These are phyloP conservation scores for Pipra filicauda DNA, from an alignment of 2,113 vertebrate species.

Conservation along the genomic window DNA sequence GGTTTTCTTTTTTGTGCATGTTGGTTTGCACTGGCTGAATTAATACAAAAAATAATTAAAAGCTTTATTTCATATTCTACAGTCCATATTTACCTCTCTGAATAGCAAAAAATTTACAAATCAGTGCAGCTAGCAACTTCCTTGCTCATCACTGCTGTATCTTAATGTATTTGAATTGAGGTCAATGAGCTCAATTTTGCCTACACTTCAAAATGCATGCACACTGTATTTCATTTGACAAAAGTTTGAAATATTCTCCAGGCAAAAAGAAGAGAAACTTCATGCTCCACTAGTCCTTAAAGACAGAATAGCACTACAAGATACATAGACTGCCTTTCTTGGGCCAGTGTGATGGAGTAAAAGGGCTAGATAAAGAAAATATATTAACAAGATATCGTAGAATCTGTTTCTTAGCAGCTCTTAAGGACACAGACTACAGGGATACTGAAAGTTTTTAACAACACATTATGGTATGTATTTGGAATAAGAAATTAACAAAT, in stretches of 20 bases:
- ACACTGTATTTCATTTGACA: background rate
- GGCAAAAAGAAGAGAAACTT: background rate
- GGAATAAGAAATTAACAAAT: background rate
- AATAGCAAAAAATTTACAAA: background rate
- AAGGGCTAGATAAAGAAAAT: background rate
- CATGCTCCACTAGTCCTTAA: background rate
- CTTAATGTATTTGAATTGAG: background rate
- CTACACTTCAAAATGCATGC: background rate
- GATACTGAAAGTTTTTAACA: background rate
- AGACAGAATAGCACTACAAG: background rate
- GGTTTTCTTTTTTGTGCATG: background rate
- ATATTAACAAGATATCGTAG: background rate
- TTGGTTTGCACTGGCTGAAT: background rate
- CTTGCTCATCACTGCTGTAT: background rate
- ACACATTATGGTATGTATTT: background rate
- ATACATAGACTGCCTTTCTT: background rate
- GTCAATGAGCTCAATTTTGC: background rate
- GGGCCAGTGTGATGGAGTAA: accelerated
- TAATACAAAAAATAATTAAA: background rate
- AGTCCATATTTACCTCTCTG: background rate
- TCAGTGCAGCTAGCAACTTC: background rate
- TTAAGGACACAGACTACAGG: background rate
- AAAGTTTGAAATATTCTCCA: background rate
- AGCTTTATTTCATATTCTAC: background rate
- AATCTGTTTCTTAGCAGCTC: background rate